Percentiles rank a stretch among this genome's conserved stretches.
phyloP scores from a whole-genome alignment of 2,113 vertebrate genomes.

The Callionymus lyra region DNA sequence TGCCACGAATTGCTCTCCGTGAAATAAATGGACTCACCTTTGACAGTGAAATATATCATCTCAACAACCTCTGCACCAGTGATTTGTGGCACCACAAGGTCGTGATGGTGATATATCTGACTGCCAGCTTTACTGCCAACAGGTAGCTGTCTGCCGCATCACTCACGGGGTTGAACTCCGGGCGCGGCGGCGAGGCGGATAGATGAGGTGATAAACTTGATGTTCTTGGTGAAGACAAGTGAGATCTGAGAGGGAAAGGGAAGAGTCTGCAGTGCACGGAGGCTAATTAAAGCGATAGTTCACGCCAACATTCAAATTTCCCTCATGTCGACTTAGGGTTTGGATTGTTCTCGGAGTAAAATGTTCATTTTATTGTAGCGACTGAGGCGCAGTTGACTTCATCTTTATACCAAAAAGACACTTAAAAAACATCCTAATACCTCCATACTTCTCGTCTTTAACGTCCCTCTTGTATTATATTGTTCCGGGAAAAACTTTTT shows the following conservation, averaged over 20 bases:
- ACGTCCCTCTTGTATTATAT: too few species aligned
- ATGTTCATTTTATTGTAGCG: too few species aligned
- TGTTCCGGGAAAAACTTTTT: too few species aligned
- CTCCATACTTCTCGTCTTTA: too few species aligned
- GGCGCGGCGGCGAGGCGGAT: conserved; percentile 4
- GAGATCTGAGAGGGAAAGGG: not conserved
- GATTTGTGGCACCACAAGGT: conserved; percentile 41
- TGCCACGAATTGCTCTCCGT: conserved; percentile 3
- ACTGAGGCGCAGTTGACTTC: too few species aligned
- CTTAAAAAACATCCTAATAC: too few species aligned
- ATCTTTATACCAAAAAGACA: too few species aligned
- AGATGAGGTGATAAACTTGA: conserved; percentile 5
- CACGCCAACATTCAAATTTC: too few species aligned
- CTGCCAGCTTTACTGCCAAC: conserved; percentile 16
- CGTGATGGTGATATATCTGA: conserved; percentile 25
- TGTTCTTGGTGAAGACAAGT: conserved; percentile 3
- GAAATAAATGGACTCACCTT: conserved; percentile 30
- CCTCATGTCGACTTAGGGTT: too few species aligned
- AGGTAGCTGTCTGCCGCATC: conserved; percentile 10
- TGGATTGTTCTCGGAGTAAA: too few species aligned
- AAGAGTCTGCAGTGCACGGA: too few species aligned
- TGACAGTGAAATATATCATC: conserved; percentile 38
- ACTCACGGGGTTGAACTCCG: conserved; percentile 3
- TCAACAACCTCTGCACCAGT: conserved; percentile 19
- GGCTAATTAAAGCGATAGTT: too few species aligned